A percentile compares a stretch with the other conserved stretches of the same genome.
Conservation (phyloP, 2,113 vertebrate species). For the Ardeotis arabs region DNA sequence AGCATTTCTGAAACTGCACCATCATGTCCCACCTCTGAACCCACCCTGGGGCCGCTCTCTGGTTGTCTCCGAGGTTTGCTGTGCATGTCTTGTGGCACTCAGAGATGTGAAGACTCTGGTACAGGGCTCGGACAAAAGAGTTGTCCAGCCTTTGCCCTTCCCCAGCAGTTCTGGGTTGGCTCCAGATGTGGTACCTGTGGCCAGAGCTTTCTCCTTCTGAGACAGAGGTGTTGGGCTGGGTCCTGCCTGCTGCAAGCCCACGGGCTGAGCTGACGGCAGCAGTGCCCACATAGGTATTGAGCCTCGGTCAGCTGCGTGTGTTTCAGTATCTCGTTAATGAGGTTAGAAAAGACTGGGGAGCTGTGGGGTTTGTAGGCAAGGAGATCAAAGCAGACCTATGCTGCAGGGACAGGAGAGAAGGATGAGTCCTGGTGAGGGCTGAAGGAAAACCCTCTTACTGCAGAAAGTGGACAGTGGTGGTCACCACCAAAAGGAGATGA, state of each 20-base stretch:
- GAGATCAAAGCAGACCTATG: background rate
- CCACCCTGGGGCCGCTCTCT: background rate
- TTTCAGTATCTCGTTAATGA: background rate
- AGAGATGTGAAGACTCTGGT: background rate
- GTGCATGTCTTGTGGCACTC: too few species aligned
- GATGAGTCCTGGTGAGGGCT: background rate
- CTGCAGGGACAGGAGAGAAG: background rate
- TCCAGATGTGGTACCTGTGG: background rate
- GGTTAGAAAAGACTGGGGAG: background rate
- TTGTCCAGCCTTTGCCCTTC: background rate
- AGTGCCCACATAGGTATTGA: background rate
- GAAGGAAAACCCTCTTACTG: background rate
- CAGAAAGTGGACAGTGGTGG: background rate
- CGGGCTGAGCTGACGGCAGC: rapidly evolving
- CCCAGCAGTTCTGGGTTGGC: background rate
- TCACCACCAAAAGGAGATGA: background rate
- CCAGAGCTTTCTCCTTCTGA: background rate
- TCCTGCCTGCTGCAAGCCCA: background rate
- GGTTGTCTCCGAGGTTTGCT: background rate
- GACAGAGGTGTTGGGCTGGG: background rate
- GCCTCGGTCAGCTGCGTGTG: background rate
- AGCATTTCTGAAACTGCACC: background rate
- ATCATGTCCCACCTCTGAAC: background rate
- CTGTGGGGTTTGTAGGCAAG: background rate
- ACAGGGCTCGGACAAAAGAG: background rate